Evolutionary conservation across 2,888 invertebrate species (phyloP).

Genomic region (Muschampia plurimacula): DNA sequence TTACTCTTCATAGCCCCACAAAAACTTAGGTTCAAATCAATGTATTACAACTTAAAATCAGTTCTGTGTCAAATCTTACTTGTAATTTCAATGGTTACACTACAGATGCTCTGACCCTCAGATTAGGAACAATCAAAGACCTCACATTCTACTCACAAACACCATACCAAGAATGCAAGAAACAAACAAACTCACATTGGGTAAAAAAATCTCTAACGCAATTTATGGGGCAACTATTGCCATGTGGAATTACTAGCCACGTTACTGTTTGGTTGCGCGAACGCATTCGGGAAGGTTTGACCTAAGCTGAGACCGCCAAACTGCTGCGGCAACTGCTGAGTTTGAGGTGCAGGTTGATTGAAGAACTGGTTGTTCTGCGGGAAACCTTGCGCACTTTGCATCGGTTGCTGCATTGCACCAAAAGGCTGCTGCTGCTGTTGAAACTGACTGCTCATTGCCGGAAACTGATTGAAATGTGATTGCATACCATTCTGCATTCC

Average conservation of each 20-base stretch:
- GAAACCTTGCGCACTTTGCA: constrained; percentile 57
- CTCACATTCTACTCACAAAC: constrained; percentile 9
- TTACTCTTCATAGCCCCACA: too few species aligned
- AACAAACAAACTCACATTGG: constrained; percentile 18
- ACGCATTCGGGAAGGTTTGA: constrained; percentile 73
- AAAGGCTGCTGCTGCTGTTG: constrained; percentile 52
- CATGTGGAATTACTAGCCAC: constrained; percentile 77
- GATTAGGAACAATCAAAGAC: constrained; percentile 20
- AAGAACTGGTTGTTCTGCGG: constrained; percentile 54
- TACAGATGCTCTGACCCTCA: background rate
- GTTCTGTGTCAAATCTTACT: background rate
- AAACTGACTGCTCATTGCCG: constrained; percentile 62
- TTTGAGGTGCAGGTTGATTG: constrained; percentile 40
- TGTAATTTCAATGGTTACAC: background rate
- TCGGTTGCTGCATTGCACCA: constrained; percentile 45
- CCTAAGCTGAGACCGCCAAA: constrained; percentile 74
- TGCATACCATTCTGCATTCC: constrained; percentile 54
- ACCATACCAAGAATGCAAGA: constrained; percentile 8
- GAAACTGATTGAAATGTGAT: constrained; percentile 70
- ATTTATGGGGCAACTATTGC: constrained; percentile 61
- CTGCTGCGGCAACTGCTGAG: constrained; percentile 65
- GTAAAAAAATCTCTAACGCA: constrained; percentile 23
- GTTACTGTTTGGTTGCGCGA: constrained; percentile 70
- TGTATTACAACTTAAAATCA: background rate
- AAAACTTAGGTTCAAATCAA: background rate